A percentile compares a stretch with the other conserved stretches of the same genome.
Evolutionary conservation across 1,140 invertebrate species (phyloP).

Genomic region (Solenopsis invicta): DNA sequence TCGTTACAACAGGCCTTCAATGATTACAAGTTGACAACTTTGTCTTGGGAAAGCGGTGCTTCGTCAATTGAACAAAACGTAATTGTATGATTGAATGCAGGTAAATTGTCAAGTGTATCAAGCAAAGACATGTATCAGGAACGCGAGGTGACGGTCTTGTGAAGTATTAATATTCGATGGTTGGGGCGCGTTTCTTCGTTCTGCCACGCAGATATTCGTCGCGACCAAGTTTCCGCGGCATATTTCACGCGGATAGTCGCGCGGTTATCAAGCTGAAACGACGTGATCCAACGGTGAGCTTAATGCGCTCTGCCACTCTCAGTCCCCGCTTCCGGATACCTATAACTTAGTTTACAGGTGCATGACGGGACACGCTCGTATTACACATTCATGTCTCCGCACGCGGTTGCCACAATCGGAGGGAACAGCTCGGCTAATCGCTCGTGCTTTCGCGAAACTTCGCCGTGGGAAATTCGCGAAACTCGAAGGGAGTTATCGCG

Average conservation of each 20-base stretch:
- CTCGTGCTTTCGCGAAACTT: constrained; percentile 61
- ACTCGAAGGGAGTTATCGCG: constrained; percentile 49
- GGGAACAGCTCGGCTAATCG: constrained; percentile 71
- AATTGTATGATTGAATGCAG: too few relatives aligned
- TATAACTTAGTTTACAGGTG: constrained; percentile 59
- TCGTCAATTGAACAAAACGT: too few relatives aligned
- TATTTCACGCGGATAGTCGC: constrained; percentile 24
- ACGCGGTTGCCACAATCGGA: constrained; percentile 69
- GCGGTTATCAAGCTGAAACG: constrained; percentile 55
- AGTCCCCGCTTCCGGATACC: background rate
- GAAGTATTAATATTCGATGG: too few relatives aligned
- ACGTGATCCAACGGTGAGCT: constrained; percentile 45
- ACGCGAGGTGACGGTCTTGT: too few relatives aligned
- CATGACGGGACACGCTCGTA: constrained; percentile 46
- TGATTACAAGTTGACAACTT: too few relatives aligned
- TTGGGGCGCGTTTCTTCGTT: too few relatives aligned
- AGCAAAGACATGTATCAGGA: too few relatives aligned
- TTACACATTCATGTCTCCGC: constrained; percentile 47
- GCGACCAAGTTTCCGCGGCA: too few relatives aligned
- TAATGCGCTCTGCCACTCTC: constrained; percentile 16
- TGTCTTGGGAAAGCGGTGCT: too few relatives aligned
- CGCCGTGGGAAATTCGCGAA: constrained; percentile 65
- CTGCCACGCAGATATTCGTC: too few relatives aligned
- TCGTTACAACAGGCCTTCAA: too few relatives aligned
- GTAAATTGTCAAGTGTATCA: too few relatives aligned